Evolutionary conservation across 1,140 invertebrate species (phyloP).

Genomic region (Papilio machaon): DNA sequence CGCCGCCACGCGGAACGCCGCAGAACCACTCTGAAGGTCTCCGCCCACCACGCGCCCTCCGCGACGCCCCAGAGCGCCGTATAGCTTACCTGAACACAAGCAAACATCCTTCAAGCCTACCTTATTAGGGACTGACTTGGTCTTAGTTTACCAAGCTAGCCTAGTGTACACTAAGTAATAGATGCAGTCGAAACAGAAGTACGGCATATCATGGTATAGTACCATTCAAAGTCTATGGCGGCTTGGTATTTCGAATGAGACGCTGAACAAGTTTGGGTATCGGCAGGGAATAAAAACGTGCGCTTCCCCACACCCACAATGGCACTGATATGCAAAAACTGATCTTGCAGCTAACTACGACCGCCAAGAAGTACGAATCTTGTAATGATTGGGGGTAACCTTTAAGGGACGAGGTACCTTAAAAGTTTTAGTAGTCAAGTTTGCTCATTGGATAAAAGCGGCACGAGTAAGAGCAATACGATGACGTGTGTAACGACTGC

Average conservation of each 20-base stretch:
- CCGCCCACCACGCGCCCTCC: conserved; percentile 94
- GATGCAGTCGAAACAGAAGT: conserved; percentile 23
- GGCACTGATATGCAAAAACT: too few species aligned
- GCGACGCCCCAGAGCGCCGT: conserved; percentile 93
- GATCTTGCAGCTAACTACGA: too few species aligned
- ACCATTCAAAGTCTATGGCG: too few species aligned
- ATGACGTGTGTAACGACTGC: background rate
- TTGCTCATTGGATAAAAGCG: background rate
- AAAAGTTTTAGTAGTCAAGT: background rate
- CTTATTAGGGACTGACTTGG: too few species aligned
- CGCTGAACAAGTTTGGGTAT: too few species aligned
- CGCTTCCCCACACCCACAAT: too few species aligned
- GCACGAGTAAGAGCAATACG: background rate
- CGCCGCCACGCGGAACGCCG: conserved; percentile 94
- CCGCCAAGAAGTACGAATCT: background rate
- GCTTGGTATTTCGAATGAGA: too few species aligned
- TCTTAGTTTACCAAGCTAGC: too few species aligned
- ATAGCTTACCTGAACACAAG: conserved; percentile 91
- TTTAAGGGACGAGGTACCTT: too few species aligned
- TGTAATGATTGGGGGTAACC: too few species aligned
- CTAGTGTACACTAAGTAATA: conserved; percentile 18
- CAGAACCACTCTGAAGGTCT: conserved; percentile 93
- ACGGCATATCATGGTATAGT: background rate
- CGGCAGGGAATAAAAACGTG: too few species aligned
- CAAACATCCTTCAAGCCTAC: background rate